Evolutionary conservation across 2,888 invertebrate species (phyloP).

Genomic region (Microctonus brassicae): DNA sequence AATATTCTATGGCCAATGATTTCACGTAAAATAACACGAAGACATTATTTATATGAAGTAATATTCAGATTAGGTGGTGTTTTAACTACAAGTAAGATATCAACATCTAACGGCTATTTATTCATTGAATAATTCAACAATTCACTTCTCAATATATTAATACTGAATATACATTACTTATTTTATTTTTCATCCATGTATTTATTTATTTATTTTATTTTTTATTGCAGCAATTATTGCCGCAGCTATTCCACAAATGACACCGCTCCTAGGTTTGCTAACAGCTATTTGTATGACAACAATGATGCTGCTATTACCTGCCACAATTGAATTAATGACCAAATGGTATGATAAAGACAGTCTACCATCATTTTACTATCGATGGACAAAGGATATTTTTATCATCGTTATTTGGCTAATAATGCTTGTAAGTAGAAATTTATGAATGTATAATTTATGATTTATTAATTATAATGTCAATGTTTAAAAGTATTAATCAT

Average conservation of each 20-base stretch:
- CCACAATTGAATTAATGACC: conserved; percentile 61
- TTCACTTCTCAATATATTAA: background rate
- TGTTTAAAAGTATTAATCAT: background rate
- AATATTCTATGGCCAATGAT: conserved; percentile 75
- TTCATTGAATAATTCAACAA: background rate
- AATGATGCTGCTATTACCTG: conserved; percentile 68
- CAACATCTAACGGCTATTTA: conserved; percentile 2
- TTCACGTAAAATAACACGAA: conserved; percentile 58
- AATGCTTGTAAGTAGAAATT: conserved; percentile 48
- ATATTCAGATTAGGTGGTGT: conserved; percentile 59
- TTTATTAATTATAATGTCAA: background rate
- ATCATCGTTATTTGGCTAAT: conserved; percentile 57
- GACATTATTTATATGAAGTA: conserved; percentile 52
- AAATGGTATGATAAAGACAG: conserved; percentile 54
- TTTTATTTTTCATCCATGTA: background rate
- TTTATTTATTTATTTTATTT: background rate
- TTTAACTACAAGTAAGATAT: conserved; percentile 55
- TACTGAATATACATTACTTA: background rate
- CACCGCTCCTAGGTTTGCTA: conserved; percentile 73
- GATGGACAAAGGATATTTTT: conserved; percentile 55
- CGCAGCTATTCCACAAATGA: conserved; percentile 72
- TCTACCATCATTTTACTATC: conserved; percentile 50
- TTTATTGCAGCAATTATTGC: conserved; percentile 69
- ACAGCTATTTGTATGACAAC: conserved; percentile 73
- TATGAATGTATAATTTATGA: conserved; percentile 7